Evolutionary conservation across 2,113 vertebrate species (phyloP).

Genomic region (Brachypteracias leptosomus): DNA sequence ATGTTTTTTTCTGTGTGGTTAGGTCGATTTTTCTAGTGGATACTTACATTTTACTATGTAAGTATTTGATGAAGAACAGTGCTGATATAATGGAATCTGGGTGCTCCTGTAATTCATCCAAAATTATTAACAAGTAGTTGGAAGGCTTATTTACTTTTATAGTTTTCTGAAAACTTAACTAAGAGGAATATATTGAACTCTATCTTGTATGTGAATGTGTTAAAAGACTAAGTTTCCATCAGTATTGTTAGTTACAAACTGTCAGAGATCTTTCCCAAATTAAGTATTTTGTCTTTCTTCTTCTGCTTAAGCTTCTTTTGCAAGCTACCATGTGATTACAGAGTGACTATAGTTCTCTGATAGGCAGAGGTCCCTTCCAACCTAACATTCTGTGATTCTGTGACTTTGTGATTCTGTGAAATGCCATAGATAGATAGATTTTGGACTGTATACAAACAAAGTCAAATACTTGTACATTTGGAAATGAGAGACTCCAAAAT

Average conservation of each 20-base stretch:
- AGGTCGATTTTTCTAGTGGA: no score
- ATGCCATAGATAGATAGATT: background rate
- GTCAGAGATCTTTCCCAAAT: background rate
- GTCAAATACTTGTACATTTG: background rate
- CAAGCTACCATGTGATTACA: background rate
- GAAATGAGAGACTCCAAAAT: background rate
- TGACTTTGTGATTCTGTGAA: no score
- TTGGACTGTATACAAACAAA: background rate
- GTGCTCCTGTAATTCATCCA: background rate
- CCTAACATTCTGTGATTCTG: no score
- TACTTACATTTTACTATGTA: background rate
- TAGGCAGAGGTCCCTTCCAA: no score
- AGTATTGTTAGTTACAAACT: background rate
- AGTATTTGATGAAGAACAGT: conserved; percentile 27
- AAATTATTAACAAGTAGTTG: conserved; percentile 1
- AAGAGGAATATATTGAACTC: background rate
- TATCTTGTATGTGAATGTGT: background rate
- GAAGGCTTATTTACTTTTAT: background rate
- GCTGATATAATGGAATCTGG: background rate
- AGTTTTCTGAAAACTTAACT: background rate
- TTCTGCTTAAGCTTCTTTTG: background rate
- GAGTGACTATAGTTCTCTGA: background rate
- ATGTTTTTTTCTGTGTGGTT: background rate
- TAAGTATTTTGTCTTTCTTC: background rate
- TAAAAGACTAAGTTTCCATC: background rate